A percentile compares a stretch with the other conserved stretches of the same genome.
These are phyloP conservation scores for Laodelphax striatellus DNA, from an alignment of 1,140 invertebrate species.

Conservation along the genomic window DNA sequence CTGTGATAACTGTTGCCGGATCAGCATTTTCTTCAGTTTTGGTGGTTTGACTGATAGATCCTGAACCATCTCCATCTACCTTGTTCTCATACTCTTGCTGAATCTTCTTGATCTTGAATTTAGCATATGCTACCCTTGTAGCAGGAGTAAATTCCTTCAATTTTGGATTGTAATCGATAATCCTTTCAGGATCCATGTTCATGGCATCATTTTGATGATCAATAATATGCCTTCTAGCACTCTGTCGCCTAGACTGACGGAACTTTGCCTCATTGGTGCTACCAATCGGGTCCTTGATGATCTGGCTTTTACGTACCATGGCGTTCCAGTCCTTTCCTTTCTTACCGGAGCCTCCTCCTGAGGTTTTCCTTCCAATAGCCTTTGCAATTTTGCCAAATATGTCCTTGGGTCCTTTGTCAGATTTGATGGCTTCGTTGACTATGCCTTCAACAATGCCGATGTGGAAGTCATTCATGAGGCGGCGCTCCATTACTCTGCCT, in stretches of 20 bases:
- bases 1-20: constrained; percentile 13
- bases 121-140: constrained; percentile 69
- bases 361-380: constrained; percentile 51
- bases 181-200: constrained; percentile 50
- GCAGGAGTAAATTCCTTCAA: constrained; percentile 56
- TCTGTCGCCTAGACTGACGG: constrained; percentile 47
- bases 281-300: constrained; percentile 62
- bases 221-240: constrained; percentile 47
- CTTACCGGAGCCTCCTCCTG: constrained; percentile 44
- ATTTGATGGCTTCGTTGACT: constrained; percentile 52
- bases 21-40: background rate
- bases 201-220: constrained; percentile 44
- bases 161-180: constrained; percentile 71
- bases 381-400: constrained; percentile 68
- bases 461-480: constrained; percentile 80
- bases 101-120: constrained; percentile 64
- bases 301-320: constrained; percentile 56
- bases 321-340: constrained; percentile 82
- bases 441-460: constrained; percentile 76
- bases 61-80: constrained; percentile 17
- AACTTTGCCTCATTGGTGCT: constrained; percentile 49
- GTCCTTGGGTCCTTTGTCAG: constrained; percentile 55
- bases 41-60: constrained; percentile 6
- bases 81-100: constrained; percentile 39
- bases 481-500: constrained; percentile 68